Conservation (phyloP, 2,797 vertebrate genomes). For the Petrocephalus schoutedeni region DNA sequence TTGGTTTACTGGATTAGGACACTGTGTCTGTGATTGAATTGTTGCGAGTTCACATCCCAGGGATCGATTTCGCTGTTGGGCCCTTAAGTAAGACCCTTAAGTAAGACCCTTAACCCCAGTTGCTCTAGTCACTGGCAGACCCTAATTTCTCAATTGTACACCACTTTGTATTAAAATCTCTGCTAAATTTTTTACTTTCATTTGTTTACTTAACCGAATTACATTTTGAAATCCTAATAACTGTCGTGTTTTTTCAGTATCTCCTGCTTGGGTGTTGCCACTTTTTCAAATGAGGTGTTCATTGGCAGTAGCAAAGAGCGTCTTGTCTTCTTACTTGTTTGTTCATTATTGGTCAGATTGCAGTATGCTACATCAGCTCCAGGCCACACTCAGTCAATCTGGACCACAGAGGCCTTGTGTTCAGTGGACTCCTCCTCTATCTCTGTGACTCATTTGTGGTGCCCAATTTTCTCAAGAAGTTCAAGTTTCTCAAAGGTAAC, state of each 20-base stretch:
- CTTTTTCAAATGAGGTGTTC: background rate
- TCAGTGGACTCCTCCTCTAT: conserved; percentile 93
- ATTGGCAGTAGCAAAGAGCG: background rate
- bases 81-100: no score
- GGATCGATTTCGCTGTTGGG: background rate
- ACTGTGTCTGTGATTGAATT: background rate
- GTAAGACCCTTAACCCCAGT: background rate
- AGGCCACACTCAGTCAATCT: conserved; percentile 90
- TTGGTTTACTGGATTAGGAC: background rate
- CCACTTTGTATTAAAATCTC: background rate
- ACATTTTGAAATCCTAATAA: background rate
- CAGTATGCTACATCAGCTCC: conserved; percentile 90
- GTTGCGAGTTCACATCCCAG: background rate
- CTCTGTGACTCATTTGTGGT: conserved; percentile 95
- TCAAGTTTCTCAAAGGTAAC: conserved; percentile 91
- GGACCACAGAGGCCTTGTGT: conserved; percentile 78
- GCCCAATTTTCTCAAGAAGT: conserved; percentile 87
- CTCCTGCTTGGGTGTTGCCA: background rate
- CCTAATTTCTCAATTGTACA: background rate
- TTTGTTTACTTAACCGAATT: background rate
- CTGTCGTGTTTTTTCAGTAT: background rate
- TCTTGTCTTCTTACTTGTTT: background rate
- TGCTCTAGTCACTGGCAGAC: background rate
- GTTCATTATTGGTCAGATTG: conserved; percentile 53
- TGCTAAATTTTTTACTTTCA: background rate